These are phyloP conservation scores for Podabrus alpinus DNA, from an alignment of 2,888 invertebrate genomes.

Conservation along the genomic window DNA sequence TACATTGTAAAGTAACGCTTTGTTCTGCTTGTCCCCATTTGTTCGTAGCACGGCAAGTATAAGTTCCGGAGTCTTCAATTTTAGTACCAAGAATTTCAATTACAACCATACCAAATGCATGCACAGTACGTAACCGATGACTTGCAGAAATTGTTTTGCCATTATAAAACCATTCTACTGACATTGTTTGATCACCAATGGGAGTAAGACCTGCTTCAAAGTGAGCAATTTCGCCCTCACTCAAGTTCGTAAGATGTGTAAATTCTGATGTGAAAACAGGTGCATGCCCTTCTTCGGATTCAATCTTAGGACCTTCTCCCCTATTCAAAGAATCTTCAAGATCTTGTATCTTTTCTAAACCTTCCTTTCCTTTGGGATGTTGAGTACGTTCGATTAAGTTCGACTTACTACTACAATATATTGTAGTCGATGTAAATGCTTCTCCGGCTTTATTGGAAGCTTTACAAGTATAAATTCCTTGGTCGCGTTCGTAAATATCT, in stretches of 20 bases:
- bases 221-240: conserved; percentile 95
- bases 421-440: conserved; percentile 89
- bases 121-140: conserved; percentile 89
- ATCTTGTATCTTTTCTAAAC: conserved; percentile 87
- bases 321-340: conserved; percentile 83
- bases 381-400: conserved; percentile 86
- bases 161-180: conserved; percentile 95
- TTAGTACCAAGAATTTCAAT: conserved; percentile 94
- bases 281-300: conserved; percentile 79
- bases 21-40: conserved; percentile 88
- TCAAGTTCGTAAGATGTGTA: conserved; percentile 78
- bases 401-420: conserved; percentile 81
- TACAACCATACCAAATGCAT: conserved; percentile 97
- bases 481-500: conserved; percentile 91
- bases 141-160: conserved; percentile 85
- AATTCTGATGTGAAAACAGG: conserved; percentile 89
- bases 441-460: conserved; percentile 87
- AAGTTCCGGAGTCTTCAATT: conserved; percentile 88
- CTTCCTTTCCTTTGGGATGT: conserved; percentile 94
- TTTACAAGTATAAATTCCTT: conserved; percentile 91
- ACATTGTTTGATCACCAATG: conserved; percentile 90
- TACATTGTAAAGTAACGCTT: conserved; percentile 79
- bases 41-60: conserved; percentile 87
- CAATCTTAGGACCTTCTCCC: conserved; percentile 69
- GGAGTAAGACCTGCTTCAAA: conserved; percentile 97